Conservation (phyloP, 2,797 vertebrate species). For the Cephalopachus bancanus region DNA sequence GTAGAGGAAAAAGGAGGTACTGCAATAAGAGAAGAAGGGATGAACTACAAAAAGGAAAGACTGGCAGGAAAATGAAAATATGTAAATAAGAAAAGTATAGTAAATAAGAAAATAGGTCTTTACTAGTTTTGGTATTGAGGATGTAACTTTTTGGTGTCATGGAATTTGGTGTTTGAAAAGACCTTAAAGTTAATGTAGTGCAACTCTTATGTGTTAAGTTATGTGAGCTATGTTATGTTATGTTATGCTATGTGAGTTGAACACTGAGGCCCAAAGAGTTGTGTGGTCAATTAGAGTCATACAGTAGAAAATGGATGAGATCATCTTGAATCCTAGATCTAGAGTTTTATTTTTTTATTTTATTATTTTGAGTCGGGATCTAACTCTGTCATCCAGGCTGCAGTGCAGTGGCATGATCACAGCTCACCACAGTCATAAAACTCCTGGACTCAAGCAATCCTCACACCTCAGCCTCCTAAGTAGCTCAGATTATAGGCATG, state of each 20-base stretch:
- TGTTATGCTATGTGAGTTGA: background rate
- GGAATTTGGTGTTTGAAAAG: background rate
- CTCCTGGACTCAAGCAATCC: no score
- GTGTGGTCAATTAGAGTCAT: background rate
- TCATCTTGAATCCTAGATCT: background rate
- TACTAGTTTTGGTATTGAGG: constrained; percentile 17
- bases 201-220: background rate
- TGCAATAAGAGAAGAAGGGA: background rate
- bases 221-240: no score
- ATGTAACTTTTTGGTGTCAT: background rate
- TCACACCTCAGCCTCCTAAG: no score
- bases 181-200: background rate
- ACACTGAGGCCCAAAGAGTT: background rate
- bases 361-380: no score
- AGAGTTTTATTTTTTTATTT: no score
- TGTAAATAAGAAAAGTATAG: background rate
- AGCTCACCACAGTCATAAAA: no score
- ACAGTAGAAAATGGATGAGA: background rate
- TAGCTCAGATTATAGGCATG: no score
- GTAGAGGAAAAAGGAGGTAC: background rate
- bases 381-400: no score
- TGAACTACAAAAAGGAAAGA: constrained; percentile 5
- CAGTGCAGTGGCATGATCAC: no score
- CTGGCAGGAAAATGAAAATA: constrained; percentile 50
- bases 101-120: background rate